A percentile compares a stretch with the other conserved stretches of the same genome.
phyloP scores from a whole-genome alignment of 2,888 invertebrate genomes.

The Graphium colonna region DNA sequence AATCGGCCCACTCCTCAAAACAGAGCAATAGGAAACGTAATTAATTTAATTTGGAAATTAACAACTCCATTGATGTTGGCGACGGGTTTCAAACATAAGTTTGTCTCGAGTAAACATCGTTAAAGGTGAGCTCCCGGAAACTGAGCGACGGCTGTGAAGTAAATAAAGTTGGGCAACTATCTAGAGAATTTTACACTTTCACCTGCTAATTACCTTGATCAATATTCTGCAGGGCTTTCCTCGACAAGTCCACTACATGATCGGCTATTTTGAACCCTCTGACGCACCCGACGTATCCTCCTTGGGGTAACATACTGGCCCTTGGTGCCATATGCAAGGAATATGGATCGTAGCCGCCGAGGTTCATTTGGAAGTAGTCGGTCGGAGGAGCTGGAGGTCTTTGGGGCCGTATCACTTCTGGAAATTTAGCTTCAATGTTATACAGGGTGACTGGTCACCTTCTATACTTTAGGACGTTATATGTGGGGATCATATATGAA shows the following conservation, averaged over 20 bases:
- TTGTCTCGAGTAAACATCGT: too few species aligned
- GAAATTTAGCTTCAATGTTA: conserved; percentile 32
- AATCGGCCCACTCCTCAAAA: too few species aligned
- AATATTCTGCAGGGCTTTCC: conserved; percentile 83
- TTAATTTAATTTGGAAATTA: too few species aligned
- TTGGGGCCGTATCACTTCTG: conserved; percentile 93
- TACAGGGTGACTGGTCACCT: too few species aligned
- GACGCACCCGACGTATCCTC: conserved; percentile 92
- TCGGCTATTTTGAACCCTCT: conserved; percentile 92
- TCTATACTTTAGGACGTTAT: too few species aligned
- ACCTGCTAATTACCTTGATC: conserved; percentile 79
- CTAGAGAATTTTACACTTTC: background rate
- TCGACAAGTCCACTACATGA: conserved; percentile 88
- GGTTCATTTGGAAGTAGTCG: conserved; percentile 92
- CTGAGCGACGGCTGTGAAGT: too few species aligned
- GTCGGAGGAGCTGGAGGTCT: conserved; percentile 93
- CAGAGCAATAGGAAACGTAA: background rate
- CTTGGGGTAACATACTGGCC: conserved; percentile 66
- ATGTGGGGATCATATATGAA: too few species aligned
- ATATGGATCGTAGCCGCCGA: conserved; percentile 91
- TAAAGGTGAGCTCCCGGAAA: too few species aligned
- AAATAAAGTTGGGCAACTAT: too few species aligned
- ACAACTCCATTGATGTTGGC: too few species aligned
- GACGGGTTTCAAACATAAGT: too few species aligned
- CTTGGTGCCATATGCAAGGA: conserved; percentile 79